These are phyloP conservation scores for Ylistrum balloti DNA, from an alignment of 1,140 invertebrate species.

Conservation along the genomic window DNA sequence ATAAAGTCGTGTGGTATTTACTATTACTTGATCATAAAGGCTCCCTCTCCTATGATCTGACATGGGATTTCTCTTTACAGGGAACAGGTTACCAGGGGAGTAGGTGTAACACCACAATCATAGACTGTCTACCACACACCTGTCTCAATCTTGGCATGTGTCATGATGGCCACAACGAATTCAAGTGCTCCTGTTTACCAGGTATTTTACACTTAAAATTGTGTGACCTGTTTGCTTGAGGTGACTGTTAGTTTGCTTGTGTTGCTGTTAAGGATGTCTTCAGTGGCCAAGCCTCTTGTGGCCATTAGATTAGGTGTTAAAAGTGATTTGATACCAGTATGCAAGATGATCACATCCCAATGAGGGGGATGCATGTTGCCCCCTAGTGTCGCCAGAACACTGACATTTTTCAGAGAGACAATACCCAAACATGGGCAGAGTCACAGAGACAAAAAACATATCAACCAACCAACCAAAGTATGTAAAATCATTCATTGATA, in stretches of 20 bases:
- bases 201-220: constrained; percentile 55
- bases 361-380: too few relatives aligned
- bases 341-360: too few relatives aligned
- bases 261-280: not conserved
- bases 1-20: too few relatives aligned
- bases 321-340: not conserved
- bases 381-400: too few relatives aligned
- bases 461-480: too few relatives aligned
- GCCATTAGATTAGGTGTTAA: not conserved
- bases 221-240: not conserved
- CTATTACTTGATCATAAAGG: too few relatives aligned
- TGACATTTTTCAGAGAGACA: too few relatives aligned
- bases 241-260: not conserved
- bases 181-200: constrained; percentile 92
- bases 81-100: constrained; percentile 89
- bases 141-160: constrained; percentile 83
- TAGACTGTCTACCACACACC: constrained; percentile 85
- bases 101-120: constrained; percentile 89
- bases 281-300: too few relatives aligned
- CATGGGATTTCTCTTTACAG: constrained; percentile 48
- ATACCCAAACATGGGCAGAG: too few relatives aligned
- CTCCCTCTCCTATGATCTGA: too few relatives aligned
- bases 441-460: too few relatives aligned
- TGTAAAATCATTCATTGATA: too few relatives aligned
- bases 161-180: constrained; percentile 87